These are phyloP conservation scores for Eupelmus urozonus DNA, from an alignment of 2,888 invertebrate genomes.

Conservation along the genomic window DNA sequence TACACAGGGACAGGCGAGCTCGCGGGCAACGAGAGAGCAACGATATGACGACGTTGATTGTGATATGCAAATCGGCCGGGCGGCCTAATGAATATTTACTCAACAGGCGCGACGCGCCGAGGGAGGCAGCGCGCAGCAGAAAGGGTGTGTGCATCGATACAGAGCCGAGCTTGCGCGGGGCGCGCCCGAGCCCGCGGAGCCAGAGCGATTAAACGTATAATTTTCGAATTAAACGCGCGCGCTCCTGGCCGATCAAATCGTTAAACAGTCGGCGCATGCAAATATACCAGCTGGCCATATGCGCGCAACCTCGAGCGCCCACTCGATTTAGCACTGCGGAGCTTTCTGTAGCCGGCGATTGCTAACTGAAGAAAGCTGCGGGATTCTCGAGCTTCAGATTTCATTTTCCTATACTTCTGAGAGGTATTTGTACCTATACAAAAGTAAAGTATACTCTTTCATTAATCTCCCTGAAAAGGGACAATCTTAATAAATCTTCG, in stretches of 20 bases:
- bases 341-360: no score
- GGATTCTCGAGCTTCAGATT: no score
- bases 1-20: background rate
- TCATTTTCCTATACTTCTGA: no score
- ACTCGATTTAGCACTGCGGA: no score
- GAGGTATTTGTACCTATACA: no score
- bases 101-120: conserved; percentile 4
- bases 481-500: no score
- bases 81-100: conserved; percentile 75
- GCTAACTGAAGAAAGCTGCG: no score
- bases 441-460: no score
- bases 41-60: conserved; percentile 75
- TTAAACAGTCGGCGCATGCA: conserved; percentile 68
- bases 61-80: conserved; percentile 73
- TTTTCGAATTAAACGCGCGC: conserved; percentile 72
- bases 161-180: background rate
- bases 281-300: background rate
- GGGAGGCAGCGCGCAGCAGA: no score
- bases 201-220: conserved; percentile 74
- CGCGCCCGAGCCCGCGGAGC: background rate
- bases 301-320: no score
- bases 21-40: conserved; percentile 64
- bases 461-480: no score
- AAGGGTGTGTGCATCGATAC: conserved; percentile 37
- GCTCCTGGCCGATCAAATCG: conserved; percentile 65